Conservation (phyloP, 2,113 vertebrate genomes). For the Hiodon alosoides region DNA sequence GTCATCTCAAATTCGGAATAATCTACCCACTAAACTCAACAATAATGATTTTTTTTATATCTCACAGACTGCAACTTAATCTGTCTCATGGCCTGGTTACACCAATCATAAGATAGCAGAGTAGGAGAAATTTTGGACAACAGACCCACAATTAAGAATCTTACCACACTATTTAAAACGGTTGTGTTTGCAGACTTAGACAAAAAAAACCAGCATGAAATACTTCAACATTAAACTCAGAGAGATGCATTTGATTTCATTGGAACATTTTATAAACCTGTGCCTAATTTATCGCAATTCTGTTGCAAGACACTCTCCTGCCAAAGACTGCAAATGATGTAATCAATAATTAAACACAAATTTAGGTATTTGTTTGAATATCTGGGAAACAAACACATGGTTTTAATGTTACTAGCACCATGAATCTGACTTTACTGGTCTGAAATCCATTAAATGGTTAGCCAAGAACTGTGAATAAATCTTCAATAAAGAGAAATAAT, state of each 20-base stretch:
- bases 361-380: slow-evolving; percentile 24
- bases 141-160: background rate
- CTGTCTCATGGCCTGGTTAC: background rate
- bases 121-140: background rate
- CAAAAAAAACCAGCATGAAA: background rate
- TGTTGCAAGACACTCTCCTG: slow-evolving; percentile 28
- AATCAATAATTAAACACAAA: slow-evolving; percentile 23
- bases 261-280: slow-evolving; percentile 19
- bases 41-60: background rate
- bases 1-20: background rate
- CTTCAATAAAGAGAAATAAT: slow-evolving; percentile 29
- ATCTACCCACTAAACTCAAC: background rate
- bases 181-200: background rate
- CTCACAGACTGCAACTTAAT: background rate
- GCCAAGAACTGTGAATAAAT: slow-evolving; percentile 36
- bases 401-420: slow-evolving; percentile 28
- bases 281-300: slow-evolving; percentile 27
- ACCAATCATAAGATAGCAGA: background rate
- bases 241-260: background rate
- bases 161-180: background rate
- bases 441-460: slow-evolving; percentile 26
- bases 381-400: slow-evolving; percentile 35
- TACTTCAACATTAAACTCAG: background rate
- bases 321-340: slow-evolving; percentile 28
- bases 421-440: slow-evolving; percentile 34